Evolutionary conservation across 2,888 invertebrate genomes (phyloP), one percentile per base, ranked within the genome.

Genomic region (Drosophila robusta): DNA sequence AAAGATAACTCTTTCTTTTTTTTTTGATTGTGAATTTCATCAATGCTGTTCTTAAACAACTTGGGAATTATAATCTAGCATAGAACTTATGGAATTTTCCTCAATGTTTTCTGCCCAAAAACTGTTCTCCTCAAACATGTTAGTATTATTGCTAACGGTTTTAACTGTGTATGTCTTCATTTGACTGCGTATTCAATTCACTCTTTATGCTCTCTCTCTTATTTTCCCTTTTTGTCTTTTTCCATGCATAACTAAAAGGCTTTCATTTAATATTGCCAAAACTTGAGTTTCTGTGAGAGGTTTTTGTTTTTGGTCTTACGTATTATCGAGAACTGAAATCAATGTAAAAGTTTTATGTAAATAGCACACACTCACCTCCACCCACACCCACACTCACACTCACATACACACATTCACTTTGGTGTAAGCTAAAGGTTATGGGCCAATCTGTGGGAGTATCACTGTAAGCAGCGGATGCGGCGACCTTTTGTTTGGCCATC

Each of bases 401-500:
- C 22, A 34, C 4, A 42, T 18, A 38, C 8, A 39, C 14, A 38
- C 11, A 65, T 29, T 5, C 7, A 14, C 16, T 51, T 42, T 7
- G 9, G 36, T 29, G 29, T 29, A 8, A 2, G 42, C 18, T 56
- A 26, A 73, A 73, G 72, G 58, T 64, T 60, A 50, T 39, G 34
- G 49, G 44, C 49, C 60, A 56, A 57, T 58, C 62, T 63, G 54
- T 14, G 29, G 8, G 14, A 44, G 62, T 57, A 56, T 52, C 56
- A 22, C 29, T 56, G 46, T 54, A 52, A 41, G 29, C 58, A 49
- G 36, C 66, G 73, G 73, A 76, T 80, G 75, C 55, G 70, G 68
- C 72, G 73, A 75, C 75, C 73, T 75, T 79, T 87, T 84, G 78
- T 84, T 78, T 75, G 74, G 68, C 85, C 71, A 73, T 70, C 87